A percentile compares a stretch with the other conserved stretches of the same genome.
These are phyloP conservation scores for Micrasema minimum DNA, from an alignment of 1,140 invertebrate species.

Conservation along the genomic window DNA sequence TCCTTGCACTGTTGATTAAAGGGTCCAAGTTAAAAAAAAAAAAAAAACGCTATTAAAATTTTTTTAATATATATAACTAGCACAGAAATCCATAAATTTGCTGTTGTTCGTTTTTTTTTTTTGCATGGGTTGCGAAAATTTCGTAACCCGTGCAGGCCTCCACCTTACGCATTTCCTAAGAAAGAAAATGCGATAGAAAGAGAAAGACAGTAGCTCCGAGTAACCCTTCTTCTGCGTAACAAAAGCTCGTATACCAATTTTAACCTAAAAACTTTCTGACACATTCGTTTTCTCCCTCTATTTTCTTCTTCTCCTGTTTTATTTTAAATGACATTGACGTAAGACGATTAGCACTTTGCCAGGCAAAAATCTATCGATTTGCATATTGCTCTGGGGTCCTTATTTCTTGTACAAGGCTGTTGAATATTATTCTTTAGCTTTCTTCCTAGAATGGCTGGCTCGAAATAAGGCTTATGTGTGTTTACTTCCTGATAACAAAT, in stretches of 20 bases:
- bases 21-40: no score
- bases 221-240: slow-evolving; percentile 48
- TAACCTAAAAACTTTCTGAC: slow-evolving; percentile 54
- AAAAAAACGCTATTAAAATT: no score
- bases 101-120: no score
- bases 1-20: no score
- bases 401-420: slow-evolving; percentile 21
- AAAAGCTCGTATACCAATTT: slow-evolving; percentile 52
- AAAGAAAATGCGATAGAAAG: slow-evolving; percentile 29
- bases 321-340: slow-evolving; percentile 54
- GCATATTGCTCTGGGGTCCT: slow-evolving; percentile 22
- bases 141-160: slow-evolving; percentile 7
- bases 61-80: no score
- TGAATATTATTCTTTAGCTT: no score
- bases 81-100: no score
- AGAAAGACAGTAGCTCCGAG: slow-evolving; percentile 17
- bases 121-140: no score
- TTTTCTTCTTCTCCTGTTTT: slow-evolving; percentile 50
- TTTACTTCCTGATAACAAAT: no score
- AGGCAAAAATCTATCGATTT: slow-evolving; percentile 36
- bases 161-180: slow-evolving; percentile 32
- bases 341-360: slow-evolving; percentile 50
- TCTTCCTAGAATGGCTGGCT: no score
- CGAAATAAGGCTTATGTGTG: no score
- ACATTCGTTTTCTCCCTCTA: slow-evolving; percentile 50